phyloP scores from a whole-genome alignment of 2,113 vertebrate genomes.

The Sarotherodon lohbergeri region DNA sequence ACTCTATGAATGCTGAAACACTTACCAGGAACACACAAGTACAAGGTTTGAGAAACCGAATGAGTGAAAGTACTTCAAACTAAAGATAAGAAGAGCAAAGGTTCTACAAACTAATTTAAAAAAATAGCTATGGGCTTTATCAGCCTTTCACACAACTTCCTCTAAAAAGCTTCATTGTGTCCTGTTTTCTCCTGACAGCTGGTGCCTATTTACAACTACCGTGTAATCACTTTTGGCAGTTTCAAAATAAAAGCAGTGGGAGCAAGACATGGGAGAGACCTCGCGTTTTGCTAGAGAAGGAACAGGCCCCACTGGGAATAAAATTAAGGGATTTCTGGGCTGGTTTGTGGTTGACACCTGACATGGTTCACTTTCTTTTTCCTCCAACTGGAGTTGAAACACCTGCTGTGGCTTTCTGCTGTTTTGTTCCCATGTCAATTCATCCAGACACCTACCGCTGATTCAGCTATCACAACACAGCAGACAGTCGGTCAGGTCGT shows the following conservation, averaged over 20 bases:
- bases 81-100: not conserved
- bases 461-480: slow-evolving; percentile 37
- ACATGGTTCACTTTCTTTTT: slow-evolving; percentile 14
- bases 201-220: slow-evolving; percentile 16
- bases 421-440: slow-evolving; percentile 15
- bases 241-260: slow-evolving; percentile 21
- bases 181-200: slow-evolving; percentile 23
- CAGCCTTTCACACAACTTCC: not conserved
- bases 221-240: slow-evolving; percentile 53
- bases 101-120: fast-evolving
- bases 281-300: not conserved
- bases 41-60: not conserved
- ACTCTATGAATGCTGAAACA: not conserved
- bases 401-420: slow-evolving; percentile 34
- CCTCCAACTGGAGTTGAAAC: slow-evolving; percentile 29
- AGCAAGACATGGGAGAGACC: not conserved
- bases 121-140: not conserved
- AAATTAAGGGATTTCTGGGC: not conserved
- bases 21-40: not conserved
- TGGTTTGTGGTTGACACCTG: slow-evolving; percentile 4
- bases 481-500: not conserved
- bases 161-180: slow-evolving; percentile 29
- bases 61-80: not conserved
- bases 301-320: not conserved
- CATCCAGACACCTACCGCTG: slow-evolving; percentile 2